Evolutionary conservation across 2,888 invertebrate genomes (phyloP).

Genomic region (Eustalomyia histrio): DNA sequence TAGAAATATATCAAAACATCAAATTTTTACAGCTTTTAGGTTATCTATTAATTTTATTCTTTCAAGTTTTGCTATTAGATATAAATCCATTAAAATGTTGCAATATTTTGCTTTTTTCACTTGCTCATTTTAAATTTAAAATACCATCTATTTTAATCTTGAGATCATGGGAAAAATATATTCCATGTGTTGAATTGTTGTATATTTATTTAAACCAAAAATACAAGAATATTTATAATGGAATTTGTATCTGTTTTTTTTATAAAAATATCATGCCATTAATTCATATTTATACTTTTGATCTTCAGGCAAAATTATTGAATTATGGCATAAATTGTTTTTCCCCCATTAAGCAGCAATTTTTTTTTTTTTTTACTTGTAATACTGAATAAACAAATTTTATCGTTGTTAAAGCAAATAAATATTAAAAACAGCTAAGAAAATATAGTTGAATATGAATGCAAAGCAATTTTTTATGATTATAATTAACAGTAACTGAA

Average conservation of each 20-base stretch:
- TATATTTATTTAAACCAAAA: background rate
- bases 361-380: conserved; percentile 4
- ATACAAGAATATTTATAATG: background rate
- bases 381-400: conserved; percentile 41
- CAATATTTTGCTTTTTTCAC: background rate
- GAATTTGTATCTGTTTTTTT: conserved; percentile 7
- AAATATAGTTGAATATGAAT: conserved; percentile 13
- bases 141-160: background rate
- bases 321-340: conserved; percentile 24
- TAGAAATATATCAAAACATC: too few relatives aligned
- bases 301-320: conserved; percentile 31
- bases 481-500: conserved; percentile 6
- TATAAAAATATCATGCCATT: conserved; percentile 2
- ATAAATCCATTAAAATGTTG: background rate
- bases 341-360: conserved; percentile 28
- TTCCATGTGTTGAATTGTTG: conserved; percentile 10
- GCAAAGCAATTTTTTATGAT: conserved; percentile 2
- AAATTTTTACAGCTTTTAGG: too few relatives aligned
- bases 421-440: conserved; percentile 11
- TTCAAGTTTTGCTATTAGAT: too few relatives aligned
- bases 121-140: background rate
- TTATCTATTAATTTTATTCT: too few relatives aligned
- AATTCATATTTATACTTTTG: conserved; percentile 7
- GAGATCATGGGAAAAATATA: conserved; percentile 4
- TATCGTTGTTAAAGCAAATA: conserved; percentile 18